Evolutionary conservation across 2,797 vertebrate genomes (phyloP).

Genomic region (Phrynocephalus forsythii): DNA sequence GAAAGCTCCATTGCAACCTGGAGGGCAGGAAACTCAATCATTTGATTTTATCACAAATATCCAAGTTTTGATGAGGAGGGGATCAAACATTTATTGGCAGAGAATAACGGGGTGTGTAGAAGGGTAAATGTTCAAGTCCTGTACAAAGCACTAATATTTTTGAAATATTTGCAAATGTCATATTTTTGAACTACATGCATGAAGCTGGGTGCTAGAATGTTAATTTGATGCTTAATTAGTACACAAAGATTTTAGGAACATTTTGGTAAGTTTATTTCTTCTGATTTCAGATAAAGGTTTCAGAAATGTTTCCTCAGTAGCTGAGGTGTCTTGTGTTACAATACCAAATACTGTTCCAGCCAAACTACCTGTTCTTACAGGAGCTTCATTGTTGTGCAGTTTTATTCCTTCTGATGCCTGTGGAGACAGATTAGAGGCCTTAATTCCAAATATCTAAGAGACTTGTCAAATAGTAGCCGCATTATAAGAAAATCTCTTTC

Average conservation of each 20-base stretch:
- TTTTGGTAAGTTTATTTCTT: constrained; percentile 58
- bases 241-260: constrained; percentile 19
- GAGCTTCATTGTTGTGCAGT: constrained; percentile 79
- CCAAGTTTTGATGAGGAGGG: not conserved
- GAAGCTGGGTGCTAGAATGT: constrained; percentile 51
- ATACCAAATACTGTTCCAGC: constrained; percentile 74
- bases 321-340: constrained; percentile 78
- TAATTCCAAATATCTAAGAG: constrained; percentile 83
- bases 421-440: constrained; percentile 82
- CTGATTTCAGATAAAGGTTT: constrained; percentile 61
- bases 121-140: not conserved
- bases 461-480: constrained; percentile 77
- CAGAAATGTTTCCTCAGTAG: constrained; percentile 62
- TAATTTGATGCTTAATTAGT: constrained; percentile 39
- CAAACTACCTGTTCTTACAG: constrained; percentile 81
- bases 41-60: not conserved
- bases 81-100: constrained; percentile 1
- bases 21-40: too few species aligned
- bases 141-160: not conserved
- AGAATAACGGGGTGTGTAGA: not conserved
- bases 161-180: not conserved
- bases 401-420: constrained; percentile 81
- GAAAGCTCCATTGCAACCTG: too few species aligned
- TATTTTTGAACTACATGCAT: constrained; percentile 34
- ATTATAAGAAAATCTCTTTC: constrained; percentile 73